Conservation (phyloP, 2,888 invertebrate species). For the Chaetoderma sp. region DNA sequence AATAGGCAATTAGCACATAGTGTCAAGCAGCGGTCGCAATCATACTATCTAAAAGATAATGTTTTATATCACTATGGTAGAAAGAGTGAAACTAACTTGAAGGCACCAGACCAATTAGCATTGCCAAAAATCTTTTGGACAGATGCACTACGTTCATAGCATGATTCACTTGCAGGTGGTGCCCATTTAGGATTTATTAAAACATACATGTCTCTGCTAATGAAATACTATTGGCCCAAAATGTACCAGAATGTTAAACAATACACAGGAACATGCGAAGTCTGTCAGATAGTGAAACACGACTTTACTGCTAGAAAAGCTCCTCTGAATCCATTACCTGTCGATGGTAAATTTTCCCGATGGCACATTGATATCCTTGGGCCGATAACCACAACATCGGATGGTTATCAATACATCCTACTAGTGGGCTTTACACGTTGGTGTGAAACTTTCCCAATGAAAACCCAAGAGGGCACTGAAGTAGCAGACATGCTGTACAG, state of each 20-base stretch:
- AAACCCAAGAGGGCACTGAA: constrained; percentile 16
- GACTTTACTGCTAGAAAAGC: too few species aligned
- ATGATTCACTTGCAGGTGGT: background rate
- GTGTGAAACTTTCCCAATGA: constrained; percentile 26
- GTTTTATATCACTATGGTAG: constrained; percentile 16
- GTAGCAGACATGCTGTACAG: constrained; percentile 9
- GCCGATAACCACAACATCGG: too few species aligned
- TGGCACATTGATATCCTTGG: too few species aligned
- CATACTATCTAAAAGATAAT: constrained; percentile 15
- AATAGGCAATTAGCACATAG: background rate
- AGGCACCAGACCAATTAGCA: background rate
- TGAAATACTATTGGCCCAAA: constrained; percentile 8
- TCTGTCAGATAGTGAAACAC: background rate
- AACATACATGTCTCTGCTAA: background rate
- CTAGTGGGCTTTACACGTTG: constrained; percentile 15
- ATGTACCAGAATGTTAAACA: constrained; percentile 3
- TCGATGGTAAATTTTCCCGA: too few species aligned
- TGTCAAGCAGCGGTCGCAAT: background rate
- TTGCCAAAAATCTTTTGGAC: background rate
- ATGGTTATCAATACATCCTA: constrained; percentile 5
- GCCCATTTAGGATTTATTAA: constrained; percentile 3
- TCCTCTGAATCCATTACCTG: too few species aligned
- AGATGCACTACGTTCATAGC: background rate
- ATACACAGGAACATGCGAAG: background rate
- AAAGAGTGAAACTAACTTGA: too few species aligned